phyloP scores from a whole-genome alignment of 2,888 invertebrate genomes.

The Petrophora chlorosata region DNA sequence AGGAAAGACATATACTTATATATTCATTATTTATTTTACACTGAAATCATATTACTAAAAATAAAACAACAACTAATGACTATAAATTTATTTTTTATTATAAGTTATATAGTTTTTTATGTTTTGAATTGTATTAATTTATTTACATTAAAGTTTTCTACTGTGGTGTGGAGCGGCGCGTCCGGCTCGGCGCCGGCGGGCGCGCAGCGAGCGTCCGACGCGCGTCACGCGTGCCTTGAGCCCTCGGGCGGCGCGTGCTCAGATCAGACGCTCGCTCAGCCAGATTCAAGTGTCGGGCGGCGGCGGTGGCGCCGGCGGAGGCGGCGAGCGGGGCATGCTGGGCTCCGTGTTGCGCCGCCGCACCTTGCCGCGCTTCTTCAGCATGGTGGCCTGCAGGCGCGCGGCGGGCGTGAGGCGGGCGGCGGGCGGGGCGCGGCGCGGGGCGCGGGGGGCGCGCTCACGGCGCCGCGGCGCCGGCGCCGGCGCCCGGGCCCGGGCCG shows the following conservation, averaged over 20 bases:
- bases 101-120: constrained; percentile 45
- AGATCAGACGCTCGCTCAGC: constrained; percentile 89
- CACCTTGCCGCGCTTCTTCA: constrained; percentile 99
- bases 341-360: constrained; percentile 97
- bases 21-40: constrained; percentile 61
- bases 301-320: constrained; percentile 64
- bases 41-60: constrained; percentile 60
- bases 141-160: constrained; percentile 57
- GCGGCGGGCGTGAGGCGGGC: constrained; percentile 45
- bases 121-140: constrained; percentile 55
- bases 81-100: constrained; percentile 67
- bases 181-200: constrained; percentile 5
- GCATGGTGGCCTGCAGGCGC: constrained; percentile 97
- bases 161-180: constrained; percentile 19
- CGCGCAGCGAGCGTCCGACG: constrained; percentile 63
- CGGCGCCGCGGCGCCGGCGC: constrained; percentile 80
- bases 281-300: constrained; percentile 87
- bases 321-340: constrained; percentile 84
- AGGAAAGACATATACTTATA: constrained; percentile 42
- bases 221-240: constrained; percentile 67
- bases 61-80: constrained; percentile 73
- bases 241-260: constrained; percentile 74
- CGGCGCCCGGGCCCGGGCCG: constrained; percentile 68
- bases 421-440: constrained; percentile 38
- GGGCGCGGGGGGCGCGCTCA: constrained; percentile 83